These are phyloP conservation scores for Andrena chrysosceles DNA, from an alignment of 2,888 invertebrate genomes.

Conservation along the genomic window DNA sequence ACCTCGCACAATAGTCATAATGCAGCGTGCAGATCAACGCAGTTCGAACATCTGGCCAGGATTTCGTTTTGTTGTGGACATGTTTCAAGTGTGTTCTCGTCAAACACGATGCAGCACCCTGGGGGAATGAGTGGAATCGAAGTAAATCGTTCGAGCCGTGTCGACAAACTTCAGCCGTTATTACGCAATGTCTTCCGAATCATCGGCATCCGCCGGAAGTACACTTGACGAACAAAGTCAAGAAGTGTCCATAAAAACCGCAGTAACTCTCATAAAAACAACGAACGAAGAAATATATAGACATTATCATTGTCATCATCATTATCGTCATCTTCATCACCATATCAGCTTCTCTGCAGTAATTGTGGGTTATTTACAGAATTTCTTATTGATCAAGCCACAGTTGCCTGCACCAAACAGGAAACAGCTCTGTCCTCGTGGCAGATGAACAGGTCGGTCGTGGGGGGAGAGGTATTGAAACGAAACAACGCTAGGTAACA, in stretches of 20 bases:
- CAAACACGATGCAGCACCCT: neutral
- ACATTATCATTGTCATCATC: neutral
- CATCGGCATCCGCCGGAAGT: neutral
- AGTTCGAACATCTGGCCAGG: neutral
- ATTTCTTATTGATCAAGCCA: conserved; percentile 19
- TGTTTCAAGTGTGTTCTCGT: neutral
- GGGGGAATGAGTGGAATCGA: no score
- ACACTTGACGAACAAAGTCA: neutral
- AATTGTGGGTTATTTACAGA: conserved; percentile 56
- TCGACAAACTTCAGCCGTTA: neutral
- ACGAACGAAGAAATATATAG: conserved; percentile 43
- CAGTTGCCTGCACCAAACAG: conserved; percentile 4
- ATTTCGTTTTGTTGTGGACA: neutral
- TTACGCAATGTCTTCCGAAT: neutral
- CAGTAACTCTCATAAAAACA: conserved; percentile 29
- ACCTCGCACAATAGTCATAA: neutral
- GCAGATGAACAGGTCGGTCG: neutral
- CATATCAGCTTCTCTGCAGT: conserved; percentile 14
- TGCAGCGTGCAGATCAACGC: neutral
- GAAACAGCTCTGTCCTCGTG: conserved; percentile 10
- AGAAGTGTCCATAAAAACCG: conserved; percentile 7
- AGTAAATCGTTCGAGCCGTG: neutral
- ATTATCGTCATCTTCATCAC: neutral
- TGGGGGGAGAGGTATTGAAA: neutral
- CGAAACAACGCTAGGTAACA: conserved; percentile 1